These are phyloP conservation scores for Buphagus erythrorhynchus DNA, from an alignment of 2,797 vertebrate species.

Conservation along the genomic window DNA sequence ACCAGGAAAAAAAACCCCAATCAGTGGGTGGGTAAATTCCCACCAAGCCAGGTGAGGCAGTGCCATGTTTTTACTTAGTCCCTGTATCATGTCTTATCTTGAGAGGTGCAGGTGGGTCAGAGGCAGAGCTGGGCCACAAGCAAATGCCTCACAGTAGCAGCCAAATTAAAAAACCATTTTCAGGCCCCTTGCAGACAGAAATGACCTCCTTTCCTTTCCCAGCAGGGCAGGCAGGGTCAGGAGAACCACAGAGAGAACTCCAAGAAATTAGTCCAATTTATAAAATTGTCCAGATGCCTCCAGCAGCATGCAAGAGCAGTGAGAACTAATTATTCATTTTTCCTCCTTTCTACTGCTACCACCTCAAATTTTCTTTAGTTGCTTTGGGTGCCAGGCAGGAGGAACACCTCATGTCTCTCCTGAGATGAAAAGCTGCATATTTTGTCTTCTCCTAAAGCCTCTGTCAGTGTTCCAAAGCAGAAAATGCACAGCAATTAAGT, in stretches of 20 bases:
- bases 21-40: background rate
- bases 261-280: background rate
- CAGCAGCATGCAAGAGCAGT: background rate
- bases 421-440: background rate
- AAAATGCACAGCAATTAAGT: background rate
- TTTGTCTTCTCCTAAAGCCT: background rate
- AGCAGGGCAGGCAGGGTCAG: background rate
- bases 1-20: accelerated
- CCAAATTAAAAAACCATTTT: background rate
- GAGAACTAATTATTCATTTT: background rate
- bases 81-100: accelerated
- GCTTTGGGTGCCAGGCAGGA: background rate
- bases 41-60: accelerated
- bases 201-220: background rate
- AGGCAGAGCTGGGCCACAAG: background rate
- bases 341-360: background rate
- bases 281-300: background rate
- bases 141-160: background rate
- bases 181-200: background rate
- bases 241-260: background rate
- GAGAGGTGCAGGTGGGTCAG: background rate
- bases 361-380: background rate
- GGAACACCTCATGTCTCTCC: background rate
- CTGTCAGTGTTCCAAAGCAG: background rate
- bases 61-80: accelerated